Conservation (phyloP, 2,888 invertebrate species). For the Cheilosia variabilis region DNA sequence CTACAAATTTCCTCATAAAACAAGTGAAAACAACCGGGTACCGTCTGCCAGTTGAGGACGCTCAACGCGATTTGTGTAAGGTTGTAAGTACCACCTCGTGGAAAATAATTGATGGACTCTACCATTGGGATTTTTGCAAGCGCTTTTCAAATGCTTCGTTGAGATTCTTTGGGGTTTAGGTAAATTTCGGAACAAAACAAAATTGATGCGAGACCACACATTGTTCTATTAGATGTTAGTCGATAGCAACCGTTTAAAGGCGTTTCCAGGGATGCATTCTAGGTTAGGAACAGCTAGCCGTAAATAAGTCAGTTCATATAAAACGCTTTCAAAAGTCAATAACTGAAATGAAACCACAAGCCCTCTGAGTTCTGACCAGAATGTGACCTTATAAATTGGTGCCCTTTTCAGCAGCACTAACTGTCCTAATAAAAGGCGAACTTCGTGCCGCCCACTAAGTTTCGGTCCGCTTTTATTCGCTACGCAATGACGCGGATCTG, state of each 20-base stretch:
- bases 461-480: too few relatives aligned
- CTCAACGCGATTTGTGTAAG: constrained; percentile 12
- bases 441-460: not conserved
- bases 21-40: not conserved
- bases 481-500: constrained; percentile 33
- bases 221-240: constrained; percentile 25
- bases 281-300: not conserved
- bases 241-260: constrained; percentile 1
- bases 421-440: not conserved
- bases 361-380: not conserved
- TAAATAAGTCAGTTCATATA: not conserved
- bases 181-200: constrained; percentile 16
- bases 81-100: not conserved
- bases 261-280: too few relatives aligned
- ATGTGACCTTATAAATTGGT: not conserved
- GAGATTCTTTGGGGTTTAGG: constrained; percentile 30
- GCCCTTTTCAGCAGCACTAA: not conserved
- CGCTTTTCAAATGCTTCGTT: not conserved
- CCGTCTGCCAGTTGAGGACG: constrained; percentile 13
- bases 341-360: too few relatives aligned
- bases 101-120: constrained; percentile 56
- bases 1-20: constrained; percentile 19
- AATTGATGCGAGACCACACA: constrained; percentile 21
- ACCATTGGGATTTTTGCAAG: constrained; percentile 45
- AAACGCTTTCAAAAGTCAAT: too few relatives aligned